phyloP scores from a whole-genome alignment of 1,140 invertebrate genomes.

The Tetragnatha versicolor region DNA sequence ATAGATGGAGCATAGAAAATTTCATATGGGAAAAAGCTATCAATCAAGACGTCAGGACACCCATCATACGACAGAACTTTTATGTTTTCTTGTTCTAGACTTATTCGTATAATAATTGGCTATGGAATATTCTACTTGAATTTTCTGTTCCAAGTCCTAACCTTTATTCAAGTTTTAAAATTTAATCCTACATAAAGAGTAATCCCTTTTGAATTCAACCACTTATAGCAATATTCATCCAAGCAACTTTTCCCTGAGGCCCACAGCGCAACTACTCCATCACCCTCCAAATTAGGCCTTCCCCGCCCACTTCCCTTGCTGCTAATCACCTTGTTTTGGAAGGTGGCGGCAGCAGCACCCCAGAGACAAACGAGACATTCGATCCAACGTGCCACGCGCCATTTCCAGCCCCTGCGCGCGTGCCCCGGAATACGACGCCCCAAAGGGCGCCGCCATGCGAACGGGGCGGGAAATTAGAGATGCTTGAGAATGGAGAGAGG shows the following conservation, averaged over 20 bases:
- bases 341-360: not conserved
- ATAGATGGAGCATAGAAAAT: too few species aligned
- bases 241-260: too few species aligned
- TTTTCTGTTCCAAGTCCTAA: too few species aligned
- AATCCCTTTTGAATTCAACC: not conserved
- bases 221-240: not conserved
- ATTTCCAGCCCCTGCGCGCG: slow-evolving; percentile 22
- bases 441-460: slow-evolving; percentile 17
- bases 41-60: too few species aligned
- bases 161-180: not conserved
- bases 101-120: too few species aligned
- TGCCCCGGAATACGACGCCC: slow-evolving; percentile 10
- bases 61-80: too few species aligned
- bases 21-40: too few species aligned
- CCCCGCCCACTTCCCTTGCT: not conserved
- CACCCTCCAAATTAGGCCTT: not conserved
- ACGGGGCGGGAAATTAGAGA: not conserved
- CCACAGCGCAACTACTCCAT: too few species aligned
- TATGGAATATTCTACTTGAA: too few species aligned
- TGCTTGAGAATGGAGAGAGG: not conserved
- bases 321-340: not conserved
- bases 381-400: slow-evolving; percentile 23
- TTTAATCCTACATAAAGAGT: not conserved
- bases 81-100: too few species aligned
- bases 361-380: slow-evolving; percentile 25